phyloP scores from a whole-genome alignment of 2,888 invertebrate genomes.

The Lumbricus terrestris region DNA sequence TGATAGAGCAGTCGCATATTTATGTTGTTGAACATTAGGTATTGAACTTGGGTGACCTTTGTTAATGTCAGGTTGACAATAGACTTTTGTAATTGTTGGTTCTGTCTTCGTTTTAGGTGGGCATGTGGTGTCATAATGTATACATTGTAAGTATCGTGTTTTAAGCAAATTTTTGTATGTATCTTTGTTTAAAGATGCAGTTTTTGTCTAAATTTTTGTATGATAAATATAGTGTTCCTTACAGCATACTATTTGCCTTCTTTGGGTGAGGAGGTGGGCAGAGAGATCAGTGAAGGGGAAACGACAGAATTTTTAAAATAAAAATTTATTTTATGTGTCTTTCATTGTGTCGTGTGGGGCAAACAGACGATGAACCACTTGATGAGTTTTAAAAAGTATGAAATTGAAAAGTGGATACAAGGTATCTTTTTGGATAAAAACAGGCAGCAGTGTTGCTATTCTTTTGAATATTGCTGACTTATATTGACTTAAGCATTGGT shows the following conservation, averaged over 20 bases:
- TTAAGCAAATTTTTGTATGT: too few relatives aligned
- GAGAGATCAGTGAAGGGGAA: not conserved
- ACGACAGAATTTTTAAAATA: not conserved
- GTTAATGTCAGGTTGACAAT: not conserved
- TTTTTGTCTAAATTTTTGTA: too few relatives aligned
- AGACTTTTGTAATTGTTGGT: not conserved
- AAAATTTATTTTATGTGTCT: not conserved
- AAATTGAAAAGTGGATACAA: not conserved
- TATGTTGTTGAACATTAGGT: not conserved
- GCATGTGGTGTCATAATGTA: slow-evolving; percentile 42
- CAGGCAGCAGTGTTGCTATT: not conserved
- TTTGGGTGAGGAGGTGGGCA: not conserved
- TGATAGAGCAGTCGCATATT: not conserved
- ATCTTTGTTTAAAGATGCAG: too few relatives aligned
- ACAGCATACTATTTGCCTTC: not conserved
- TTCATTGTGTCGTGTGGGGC: not conserved
- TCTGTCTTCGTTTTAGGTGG: slow-evolving; percentile 60
- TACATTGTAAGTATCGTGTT: slow-evolving; percentile 42
- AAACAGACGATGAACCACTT: not conserved
- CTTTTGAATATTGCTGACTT: not conserved
- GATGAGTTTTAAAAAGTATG: not conserved
- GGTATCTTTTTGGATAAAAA: not conserved
- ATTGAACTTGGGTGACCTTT: not conserved
- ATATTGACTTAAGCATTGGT: not conserved
- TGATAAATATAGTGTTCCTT: not conserved